Evolutionary conservation across 2,888 invertebrate genomes (phyloP).

Genomic region (Alentia gelatinosa): DNA sequence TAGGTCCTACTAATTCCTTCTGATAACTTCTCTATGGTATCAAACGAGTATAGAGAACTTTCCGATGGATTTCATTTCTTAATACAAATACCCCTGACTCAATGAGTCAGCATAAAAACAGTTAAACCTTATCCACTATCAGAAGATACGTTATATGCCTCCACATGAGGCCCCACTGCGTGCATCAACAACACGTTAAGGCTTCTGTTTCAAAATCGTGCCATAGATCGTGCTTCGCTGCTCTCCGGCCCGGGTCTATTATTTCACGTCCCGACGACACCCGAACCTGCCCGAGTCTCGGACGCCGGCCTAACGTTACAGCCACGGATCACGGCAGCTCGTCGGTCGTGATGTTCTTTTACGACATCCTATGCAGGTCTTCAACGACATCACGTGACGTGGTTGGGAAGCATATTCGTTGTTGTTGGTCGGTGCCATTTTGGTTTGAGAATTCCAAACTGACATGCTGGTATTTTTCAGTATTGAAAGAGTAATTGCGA

Average conservation of each 20-base stretch:
- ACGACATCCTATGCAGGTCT: background rate
- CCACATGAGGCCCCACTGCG: conserved; percentile 3
- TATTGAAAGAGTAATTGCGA: too few species aligned
- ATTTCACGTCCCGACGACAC: background rate
- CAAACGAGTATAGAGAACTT: too few species aligned
- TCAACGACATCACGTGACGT: conserved; percentile 13
- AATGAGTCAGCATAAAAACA: background rate
- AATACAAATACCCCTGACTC: background rate
- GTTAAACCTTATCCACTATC: background rate
- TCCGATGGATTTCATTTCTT: too few species aligned
- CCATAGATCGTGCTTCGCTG: background rate
- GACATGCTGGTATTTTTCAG: too few species aligned
- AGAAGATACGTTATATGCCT: background rate
- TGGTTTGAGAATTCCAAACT: too few species aligned
- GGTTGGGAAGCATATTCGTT: background rate
- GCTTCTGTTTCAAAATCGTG: conserved; percentile 31
- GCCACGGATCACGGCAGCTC: background rate
- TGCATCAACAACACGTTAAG: background rate
- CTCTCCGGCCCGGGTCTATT: background rate
- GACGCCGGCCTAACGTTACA: background rate
- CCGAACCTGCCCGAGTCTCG: background rate
- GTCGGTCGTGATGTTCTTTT: conserved; percentile 35
- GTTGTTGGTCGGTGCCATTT: background rate
- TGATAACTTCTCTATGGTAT: too few species aligned
- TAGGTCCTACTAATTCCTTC: too few species aligned